These are phyloP conservation scores for Excalfactoria chinensis DNA, from an alignment of 2,113 vertebrate genomes.

Conservation along the genomic window DNA sequence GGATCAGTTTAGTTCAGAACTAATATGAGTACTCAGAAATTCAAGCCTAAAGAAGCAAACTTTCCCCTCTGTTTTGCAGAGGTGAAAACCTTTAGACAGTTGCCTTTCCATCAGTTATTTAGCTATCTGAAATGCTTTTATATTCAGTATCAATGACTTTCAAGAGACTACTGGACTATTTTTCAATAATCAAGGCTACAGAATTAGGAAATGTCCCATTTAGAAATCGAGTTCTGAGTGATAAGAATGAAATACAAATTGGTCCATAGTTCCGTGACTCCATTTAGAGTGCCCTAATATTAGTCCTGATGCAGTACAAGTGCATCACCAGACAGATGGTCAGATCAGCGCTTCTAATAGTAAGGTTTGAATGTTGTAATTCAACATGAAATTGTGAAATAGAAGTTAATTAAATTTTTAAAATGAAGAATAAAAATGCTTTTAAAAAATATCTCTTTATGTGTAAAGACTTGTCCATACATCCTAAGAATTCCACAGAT, in stretches of 20 bases:
- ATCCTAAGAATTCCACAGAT: constrained; percentile 18
- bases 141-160: not conserved
- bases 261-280: not conserved
- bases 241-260: constrained; percentile 19
- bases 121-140: not conserved
- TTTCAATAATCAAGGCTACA: not conserved
- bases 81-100: not conserved
- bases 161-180: not conserved
- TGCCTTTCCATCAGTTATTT: not conserved
- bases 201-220: constrained; percentile 36
- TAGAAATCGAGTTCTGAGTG: constrained; percentile 34
- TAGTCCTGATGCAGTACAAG: not conserved
- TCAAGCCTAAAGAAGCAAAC: not conserved
- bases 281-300: constrained; percentile 7
- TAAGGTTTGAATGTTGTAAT: not conserved
- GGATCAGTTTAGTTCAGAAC: not conserved
- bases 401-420: not conserved
- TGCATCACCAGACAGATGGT: not conserved
- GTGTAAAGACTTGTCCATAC: not conserved
- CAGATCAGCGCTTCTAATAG: not conserved
- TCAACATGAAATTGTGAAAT: not conserved
- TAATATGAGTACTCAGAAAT: not conserved
- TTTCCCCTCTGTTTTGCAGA: not conserved
- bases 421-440: constrained; percentile 33
- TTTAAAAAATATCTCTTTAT: not conserved